Evolutionary conservation across 37 sponge, comb jelly and placozoan genomes (phyloP).

Genomic region (Halichondria panicea): DNA sequence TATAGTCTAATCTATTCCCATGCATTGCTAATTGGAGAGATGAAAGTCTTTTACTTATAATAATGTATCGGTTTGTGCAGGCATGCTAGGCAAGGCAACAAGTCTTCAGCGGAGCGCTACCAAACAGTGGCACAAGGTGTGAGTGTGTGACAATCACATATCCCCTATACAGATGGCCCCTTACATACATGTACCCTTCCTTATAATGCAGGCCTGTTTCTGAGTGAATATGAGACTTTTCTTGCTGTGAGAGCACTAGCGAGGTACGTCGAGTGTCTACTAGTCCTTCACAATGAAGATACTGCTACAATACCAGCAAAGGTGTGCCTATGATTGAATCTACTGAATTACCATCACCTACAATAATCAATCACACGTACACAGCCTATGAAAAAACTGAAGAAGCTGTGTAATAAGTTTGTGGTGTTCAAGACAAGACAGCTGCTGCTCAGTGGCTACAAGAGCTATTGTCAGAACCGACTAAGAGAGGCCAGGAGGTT

Average conservation of each 20-base stretch:
- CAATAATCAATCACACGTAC: constrained; percentile 1
- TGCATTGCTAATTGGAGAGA: background rate
- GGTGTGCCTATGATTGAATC: background rate
- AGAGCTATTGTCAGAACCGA: background rate
- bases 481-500: constrained; percentile 4
- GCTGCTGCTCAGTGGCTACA: constrained; percentile 23
- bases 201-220: constrained; percentile 28
- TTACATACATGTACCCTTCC: background rate
- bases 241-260: constrained; percentile 44
- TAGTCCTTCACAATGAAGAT: constrained; percentile 13
- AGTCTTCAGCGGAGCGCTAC: constrained; percentile 20
- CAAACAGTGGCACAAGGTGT: constrained; percentile 30
- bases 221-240: constrained; percentile 44
- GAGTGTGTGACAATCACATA: background rate
- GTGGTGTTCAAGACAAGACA: constrained; percentile 37
- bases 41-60: background rate
- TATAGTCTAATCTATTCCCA: background rate
- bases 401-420: background rate
- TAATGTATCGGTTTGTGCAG: constrained; percentile 8
- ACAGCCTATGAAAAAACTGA: constrained; percentile 50
- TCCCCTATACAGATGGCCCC: background rate
- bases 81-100: constrained; percentile 48
- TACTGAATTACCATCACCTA: background rate
- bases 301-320: background rate
- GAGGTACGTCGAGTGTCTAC: constrained; percentile 52